These are phyloP conservation scores for Rhynchotus rufescens DNA, from an alignment of 2,797 vertebrate species.

Conservation along the genomic window DNA sequence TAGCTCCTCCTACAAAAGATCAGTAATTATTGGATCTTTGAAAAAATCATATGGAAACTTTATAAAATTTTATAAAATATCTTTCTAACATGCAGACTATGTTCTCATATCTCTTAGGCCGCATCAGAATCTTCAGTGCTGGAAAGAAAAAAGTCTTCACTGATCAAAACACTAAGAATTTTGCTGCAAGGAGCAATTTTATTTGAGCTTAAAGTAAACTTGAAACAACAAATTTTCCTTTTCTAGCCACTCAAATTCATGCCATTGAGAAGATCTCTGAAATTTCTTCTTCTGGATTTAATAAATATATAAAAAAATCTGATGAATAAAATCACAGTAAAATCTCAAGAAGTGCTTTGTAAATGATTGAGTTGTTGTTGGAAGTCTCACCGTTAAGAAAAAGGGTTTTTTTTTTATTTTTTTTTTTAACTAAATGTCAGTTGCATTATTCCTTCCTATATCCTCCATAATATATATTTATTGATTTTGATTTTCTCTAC, in stretches of 20 bases:
- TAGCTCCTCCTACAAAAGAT: background rate
- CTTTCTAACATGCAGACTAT: background rate
- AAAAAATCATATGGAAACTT: background rate
- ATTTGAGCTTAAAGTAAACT: background rate
- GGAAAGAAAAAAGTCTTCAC: background rate
- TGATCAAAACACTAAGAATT: background rate
- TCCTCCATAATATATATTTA: too few species aligned
- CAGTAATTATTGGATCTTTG: background rate
- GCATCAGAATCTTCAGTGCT: background rate
- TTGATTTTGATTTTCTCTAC: background rate
- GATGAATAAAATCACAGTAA: background rate
- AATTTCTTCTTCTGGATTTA: background rate
- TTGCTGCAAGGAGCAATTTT: background rate
- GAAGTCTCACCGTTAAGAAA: background rate
- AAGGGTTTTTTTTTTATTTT: background rate
- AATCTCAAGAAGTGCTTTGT: background rate
- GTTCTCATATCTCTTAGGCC: background rate
- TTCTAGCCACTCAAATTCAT: background rate
- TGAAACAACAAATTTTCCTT: background rate
- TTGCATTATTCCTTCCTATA: background rate
- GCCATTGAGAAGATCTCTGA: background rate
- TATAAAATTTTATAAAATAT: background rate
- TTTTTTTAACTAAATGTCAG: background rate
- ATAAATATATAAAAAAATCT: background rate
- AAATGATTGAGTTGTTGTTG: background rate